Percentiles rank a stretch among this genome's conserved stretches.
Conservation (phyloP, 2,888 invertebrate species). For the Poecilobothrus nobilitatus region DNA sequence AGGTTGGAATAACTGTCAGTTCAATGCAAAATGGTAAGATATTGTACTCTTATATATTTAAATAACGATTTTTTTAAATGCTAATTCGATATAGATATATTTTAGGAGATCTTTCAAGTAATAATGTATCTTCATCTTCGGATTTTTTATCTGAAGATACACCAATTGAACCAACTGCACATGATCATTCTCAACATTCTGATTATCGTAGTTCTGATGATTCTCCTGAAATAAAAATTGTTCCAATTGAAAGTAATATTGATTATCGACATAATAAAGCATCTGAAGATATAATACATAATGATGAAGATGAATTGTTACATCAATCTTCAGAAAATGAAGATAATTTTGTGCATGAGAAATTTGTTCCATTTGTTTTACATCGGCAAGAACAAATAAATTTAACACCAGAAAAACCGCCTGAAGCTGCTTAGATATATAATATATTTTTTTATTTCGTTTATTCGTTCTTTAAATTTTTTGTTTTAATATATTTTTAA, state of each 20-base stretch:
- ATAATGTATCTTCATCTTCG: not conserved
- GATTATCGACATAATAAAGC: slow-evolving; percentile 16
- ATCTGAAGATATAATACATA: not conserved
- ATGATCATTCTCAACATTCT: not conserved
- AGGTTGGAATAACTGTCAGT: not conserved
- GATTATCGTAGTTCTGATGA: slow-evolving; percentile 33
- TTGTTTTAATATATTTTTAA: not conserved
- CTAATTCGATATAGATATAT: not conserved
- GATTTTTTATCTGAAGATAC: not conserved
- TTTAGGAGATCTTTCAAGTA: not conserved
- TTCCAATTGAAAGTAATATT: slow-evolving; percentile 19
- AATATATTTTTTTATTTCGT: not conserved
- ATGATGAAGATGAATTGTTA: slow-evolving; percentile 25
- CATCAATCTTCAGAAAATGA: slow-evolving; percentile 22
- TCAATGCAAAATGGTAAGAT: not conserved
- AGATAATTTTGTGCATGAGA: slow-evolving; percentile 42
- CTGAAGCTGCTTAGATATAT: slow-evolving; percentile 40
- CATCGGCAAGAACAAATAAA: slow-evolving; percentile 35
- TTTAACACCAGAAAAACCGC: slow-evolving; percentile 41
- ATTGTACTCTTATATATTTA: not conserved
- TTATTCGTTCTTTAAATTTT: not conserved
- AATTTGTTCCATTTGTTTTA: slow-evolving; percentile 33
- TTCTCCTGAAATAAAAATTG: slow-evolving; percentile 23
- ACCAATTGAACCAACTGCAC: not conserved
- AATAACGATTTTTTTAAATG: not conserved